Base-by-base conservation (phyloP, 1,140 invertebrate genomes). In the Theocolax elegans region DNA sequence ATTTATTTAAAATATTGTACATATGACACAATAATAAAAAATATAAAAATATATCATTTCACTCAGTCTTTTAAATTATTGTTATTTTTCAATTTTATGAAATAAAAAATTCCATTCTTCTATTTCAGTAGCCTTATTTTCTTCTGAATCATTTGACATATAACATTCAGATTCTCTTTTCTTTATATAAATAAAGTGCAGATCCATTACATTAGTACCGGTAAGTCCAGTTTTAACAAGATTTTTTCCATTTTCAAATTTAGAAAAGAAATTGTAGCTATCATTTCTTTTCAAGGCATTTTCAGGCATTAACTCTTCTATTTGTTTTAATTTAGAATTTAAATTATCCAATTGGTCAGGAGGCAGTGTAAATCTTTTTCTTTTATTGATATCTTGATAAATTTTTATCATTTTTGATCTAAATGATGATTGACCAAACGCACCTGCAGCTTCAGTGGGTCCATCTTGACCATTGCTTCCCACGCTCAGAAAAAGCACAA, bases 161-260 rank as follows among this genome's bases (percentile, higher is more conserved):
- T 29, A 56, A 62, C 76, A 81, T 1, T 46, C 54, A 29, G 79
- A 84, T 25, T 75, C 51, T 35, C 77, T 78, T 75, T 77, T 80
- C 60, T 81, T 81, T 31, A 94, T 88, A 71, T 92, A 80, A 65
- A 97, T 86, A 66, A 97, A 86, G 83, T 97, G 94, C 74, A 98
- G 84, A 88, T 99, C 97, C 97, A 99, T 99, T 0, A 99, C 96
- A 90, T 99, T 99, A n/a, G 97, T 99, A 49, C 96, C 96, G 35
- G 97, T 99, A 77, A 96, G 92, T 0, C 97, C 97, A 67, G 91
- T 94, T 76, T 92, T 90, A 0, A 99, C 77, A 75, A 95, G 89
- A 85, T 92, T 89, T 21, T 86, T 73, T 2, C 93, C 94, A 67
- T 89, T 81, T 44, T 87, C 86, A 49, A 95, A 87, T 51, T 85